Evolutionary conservation across 2,797 vertebrate genomes (phyloP).

Genomic region (Anguilla megastoma): DNA sequence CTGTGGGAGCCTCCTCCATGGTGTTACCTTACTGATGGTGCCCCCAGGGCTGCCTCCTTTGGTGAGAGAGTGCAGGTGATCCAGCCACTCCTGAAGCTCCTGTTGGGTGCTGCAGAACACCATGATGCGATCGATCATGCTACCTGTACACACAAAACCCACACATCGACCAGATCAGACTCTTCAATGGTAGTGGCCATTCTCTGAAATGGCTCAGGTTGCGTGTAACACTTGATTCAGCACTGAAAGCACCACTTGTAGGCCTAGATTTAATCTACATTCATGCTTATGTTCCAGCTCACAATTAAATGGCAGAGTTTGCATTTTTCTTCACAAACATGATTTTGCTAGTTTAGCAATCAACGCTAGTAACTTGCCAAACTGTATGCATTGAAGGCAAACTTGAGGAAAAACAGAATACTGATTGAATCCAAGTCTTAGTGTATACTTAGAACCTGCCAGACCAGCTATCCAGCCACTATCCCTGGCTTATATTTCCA

Average conservation of each 20-base stretch:
- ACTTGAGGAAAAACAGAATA: too few species aligned
- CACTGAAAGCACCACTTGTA: neutral
- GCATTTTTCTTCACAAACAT: neutral
- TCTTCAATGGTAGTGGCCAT: neutral
- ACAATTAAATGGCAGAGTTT: neutral
- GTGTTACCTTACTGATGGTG: conserved; percentile 75
- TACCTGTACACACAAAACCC: conserved; percentile 58
- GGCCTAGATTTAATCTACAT: neutral
- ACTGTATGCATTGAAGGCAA: too few species aligned
- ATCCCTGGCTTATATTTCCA: neutral
- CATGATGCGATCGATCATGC: conserved; percentile 77
- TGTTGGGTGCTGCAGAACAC: conserved; percentile 84
- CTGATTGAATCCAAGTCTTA: too few species aligned
- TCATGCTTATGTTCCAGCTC: neutral
- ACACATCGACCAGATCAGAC: conserved; percentile 17
- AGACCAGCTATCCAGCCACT: neutral
- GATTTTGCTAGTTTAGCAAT: too few species aligned
- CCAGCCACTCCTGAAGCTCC: conserved; percentile 93
- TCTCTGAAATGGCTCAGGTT: neutral
- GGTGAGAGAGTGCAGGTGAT: conserved; percentile 83
- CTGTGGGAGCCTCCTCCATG: neutral
- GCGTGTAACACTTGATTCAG: neutral
- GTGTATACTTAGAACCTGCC: too few species aligned
- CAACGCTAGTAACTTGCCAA: too few species aligned
- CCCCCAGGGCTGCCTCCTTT: conserved; percentile 82